Evolutionary conservation across 2,888 invertebrate genomes (phyloP), one percentile per base, ranked within the genome.

Genomic region (Elegia similella): DNA sequence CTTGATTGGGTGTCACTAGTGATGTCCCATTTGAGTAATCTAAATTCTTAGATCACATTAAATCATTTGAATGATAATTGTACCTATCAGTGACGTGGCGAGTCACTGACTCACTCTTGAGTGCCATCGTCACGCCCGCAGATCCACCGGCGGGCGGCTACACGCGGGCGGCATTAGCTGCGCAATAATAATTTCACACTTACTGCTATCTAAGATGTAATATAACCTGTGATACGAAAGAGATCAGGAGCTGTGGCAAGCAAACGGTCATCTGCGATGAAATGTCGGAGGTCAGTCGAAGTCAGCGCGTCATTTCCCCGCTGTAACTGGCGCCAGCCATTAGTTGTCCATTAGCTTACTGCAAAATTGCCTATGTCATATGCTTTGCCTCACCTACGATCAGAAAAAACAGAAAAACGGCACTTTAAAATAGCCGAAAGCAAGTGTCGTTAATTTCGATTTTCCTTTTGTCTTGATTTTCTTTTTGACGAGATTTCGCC

Each of bases 231-330:
- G 80, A 78, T 74, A 70, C 66, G 70, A 76, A 75, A 74, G 75
- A 84, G 86, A 87, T 86, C 83, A 88, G 80, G 85, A 83, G 80
- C 82, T 82, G 76, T 68, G 73, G 69, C 69, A 72, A 73, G 77
- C 77, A 78, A 81, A 76, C 79, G 83, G 86, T 80, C 86, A 82
- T 88, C 86, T 81, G 76, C 76, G 69, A 64, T 62, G 61, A 85
- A 88, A 88, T 88, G 86, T 75, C 87, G 86, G 72, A 82, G 87
- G 85, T 88, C 78, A 72, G 23, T 3, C 23, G 23, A 23, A 23
- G 23, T 23, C 5, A 5, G 23, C 23, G 23, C 23, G 2, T 23
- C 5, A n/a, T n/a, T n/a, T n/a, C n/a, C n/a, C n/a, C n/a, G n/a
- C n/a, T n/a, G n/a, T n/a, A n/a, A 23, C 23, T 23, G 5, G 23